Evolutionary conservation across 2,888 invertebrate genomes (phyloP), one percentile per base, ranked within the genome.

Genomic region (Agrochola circellaris): DNA sequence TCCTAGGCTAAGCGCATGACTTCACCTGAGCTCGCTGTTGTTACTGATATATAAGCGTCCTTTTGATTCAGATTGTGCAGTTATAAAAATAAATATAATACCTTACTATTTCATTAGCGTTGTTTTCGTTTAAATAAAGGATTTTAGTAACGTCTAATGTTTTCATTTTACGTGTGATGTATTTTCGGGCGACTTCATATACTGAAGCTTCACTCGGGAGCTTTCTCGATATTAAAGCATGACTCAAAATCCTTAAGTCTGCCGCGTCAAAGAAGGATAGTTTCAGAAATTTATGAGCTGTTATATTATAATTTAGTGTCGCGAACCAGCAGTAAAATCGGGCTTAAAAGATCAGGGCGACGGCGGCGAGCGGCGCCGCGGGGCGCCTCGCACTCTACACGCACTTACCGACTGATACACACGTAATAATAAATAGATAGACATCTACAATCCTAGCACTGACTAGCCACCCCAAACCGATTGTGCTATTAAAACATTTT

Each of bases 301-400:
- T 96, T 96, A 95, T 96, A 96, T 96, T 96, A 95, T 96, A 96
- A 96, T 96, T 96, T 96, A 96, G 95, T 96, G 91, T 92, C 91
- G 93, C 92, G 91, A 92, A 92, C 92, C 89, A 90, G 93, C 94
- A 92, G 95, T 95, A 96, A 96, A 96, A 93, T 94, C 91, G 91
- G 92, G 95, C 96, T 96, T 96, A 96, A 95, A 95, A 96, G 96
- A 96, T 96, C 95, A 95, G 90, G 89, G 88, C 70, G 87, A 85
- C 83, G 88, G 86, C 82, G 87, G 86, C 66, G 80, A 71, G 77
- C 68, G 80, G 82, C 89, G 83, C 87, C 77, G 75, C 89, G 86
- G 81, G 88, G 79, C 83, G 75, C 85, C 86, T 75, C 83, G 54
- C 79, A 34, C 81, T 83, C 82, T 77, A 84, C 86, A 82, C 87